phyloP scores from a whole-genome alignment of 2,888 invertebrate species.

The Melanophora roralis region DNA sequence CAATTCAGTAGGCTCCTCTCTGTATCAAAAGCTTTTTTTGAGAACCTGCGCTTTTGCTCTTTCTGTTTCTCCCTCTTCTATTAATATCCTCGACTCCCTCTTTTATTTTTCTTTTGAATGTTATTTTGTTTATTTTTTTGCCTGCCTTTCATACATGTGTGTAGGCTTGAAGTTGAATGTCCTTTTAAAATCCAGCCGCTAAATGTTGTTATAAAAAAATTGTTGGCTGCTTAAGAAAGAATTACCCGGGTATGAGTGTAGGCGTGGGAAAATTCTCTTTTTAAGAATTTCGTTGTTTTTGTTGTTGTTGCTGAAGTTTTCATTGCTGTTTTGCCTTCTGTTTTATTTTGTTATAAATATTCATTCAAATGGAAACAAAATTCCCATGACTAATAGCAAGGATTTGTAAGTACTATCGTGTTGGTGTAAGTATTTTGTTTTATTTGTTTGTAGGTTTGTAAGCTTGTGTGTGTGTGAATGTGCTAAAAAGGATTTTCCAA shows the following conservation, averaged over 20 bases:
- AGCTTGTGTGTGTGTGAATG: constrained; percentile 4
- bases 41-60: constrained; percentile 52
- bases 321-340: not conserved
- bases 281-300: constrained; percentile 47
- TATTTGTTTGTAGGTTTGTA: not conserved
- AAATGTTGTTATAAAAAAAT: constrained; percentile 15
- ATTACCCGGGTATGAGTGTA: constrained; percentile 36
- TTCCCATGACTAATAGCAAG: constrained; percentile 70
- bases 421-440: not conserved
- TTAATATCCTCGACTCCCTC: not conserved
- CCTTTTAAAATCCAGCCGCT: constrained; percentile 64
- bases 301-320: constrained; percentile 23
- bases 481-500: constrained; percentile 43
- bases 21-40: constrained; percentile 52
- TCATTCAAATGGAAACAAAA: constrained; percentile 57
- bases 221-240: constrained; percentile 8
- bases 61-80: not conserved
- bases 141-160: constrained; percentile 15
- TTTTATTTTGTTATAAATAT: constrained; percentile 24
- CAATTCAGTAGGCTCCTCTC: constrained; percentile 10
- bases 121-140: not conserved
- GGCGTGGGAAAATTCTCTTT: constrained; percentile 63
- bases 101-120: not conserved
- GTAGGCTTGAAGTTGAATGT: constrained; percentile 71
- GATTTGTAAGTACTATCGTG: no score